These are phyloP conservation scores for Ostrea edulis DNA, from an alignment of 1,140 invertebrate genomes.

Conservation along the genomic window DNA sequence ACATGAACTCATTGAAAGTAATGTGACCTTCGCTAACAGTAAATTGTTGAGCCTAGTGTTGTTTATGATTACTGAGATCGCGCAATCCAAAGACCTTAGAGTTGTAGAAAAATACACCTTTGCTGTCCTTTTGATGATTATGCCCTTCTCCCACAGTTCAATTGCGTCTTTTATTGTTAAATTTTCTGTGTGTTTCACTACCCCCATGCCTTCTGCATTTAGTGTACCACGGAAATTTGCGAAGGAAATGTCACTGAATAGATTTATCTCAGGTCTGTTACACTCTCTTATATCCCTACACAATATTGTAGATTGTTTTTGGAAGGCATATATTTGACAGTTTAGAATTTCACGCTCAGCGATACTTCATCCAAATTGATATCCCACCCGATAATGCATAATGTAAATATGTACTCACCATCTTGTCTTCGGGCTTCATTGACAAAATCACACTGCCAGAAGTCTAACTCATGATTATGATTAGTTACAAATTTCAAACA, in stretches of 20 bases:
- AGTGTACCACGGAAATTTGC: background rate
- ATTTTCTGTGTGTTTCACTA: background rate
- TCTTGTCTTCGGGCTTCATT: too few relatives aligned
- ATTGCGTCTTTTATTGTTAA: background rate
- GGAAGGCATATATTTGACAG: too few relatives aligned
- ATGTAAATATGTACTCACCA: too few relatives aligned
- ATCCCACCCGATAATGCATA: too few relatives aligned
- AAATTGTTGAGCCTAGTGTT: too few relatives aligned
- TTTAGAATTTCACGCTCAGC: too few relatives aligned
- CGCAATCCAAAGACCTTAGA: too few relatives aligned
- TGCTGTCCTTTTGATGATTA: background rate
- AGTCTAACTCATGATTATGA: too few relatives aligned
- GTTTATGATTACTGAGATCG: too few relatives aligned
- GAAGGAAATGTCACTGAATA: background rate
- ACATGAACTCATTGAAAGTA: background rate
- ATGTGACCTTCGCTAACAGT: background rate
- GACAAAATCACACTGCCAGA: too few relatives aligned
- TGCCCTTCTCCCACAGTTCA: background rate
- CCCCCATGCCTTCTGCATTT: background rate
- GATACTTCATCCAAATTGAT: too few relatives aligned
- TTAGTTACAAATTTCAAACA: too few relatives aligned
- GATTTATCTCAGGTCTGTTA: background rate
- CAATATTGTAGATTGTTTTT: conserved; percentile 14
- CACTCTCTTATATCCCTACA: background rate
- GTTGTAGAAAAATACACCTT: conserved; percentile 14